Base-by-base conservation (phyloP, 2,888 invertebrate species). In the Eulithis testata region DNA sequence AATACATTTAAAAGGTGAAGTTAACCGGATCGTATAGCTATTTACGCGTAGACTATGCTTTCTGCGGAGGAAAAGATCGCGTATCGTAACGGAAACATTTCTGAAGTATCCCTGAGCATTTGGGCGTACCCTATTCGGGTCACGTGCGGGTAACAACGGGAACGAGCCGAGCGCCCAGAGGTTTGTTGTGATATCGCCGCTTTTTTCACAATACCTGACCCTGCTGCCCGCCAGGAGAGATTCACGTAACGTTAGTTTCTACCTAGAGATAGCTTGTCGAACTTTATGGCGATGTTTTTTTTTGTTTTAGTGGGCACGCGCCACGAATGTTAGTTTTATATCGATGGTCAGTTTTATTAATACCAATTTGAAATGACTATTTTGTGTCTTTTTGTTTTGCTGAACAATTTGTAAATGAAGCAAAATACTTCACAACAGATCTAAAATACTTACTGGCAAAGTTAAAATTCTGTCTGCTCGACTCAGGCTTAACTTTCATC, bases 181-280 rank as follows among this genome's bases (percentile, higher is more conserved):
- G 89, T 88, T 90, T 91, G 91, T 91, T 90, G 90, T 90, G 90
- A 90, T 91, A 91, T 88, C 88, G 84, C 82, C 79, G 81, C 84
- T 87, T 89, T 90, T 90, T 88, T 84, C 85, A 85, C 87, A 88
- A 88, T 89, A 89, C 89, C 90, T 89, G 91, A 90, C 87, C 89
- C 82, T 76, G 81, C 80, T 82, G 77, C 59, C 71, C 73, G 78
- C 78, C 74, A 78, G 75, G 82, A 84, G 85, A 87, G 89, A 87
- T 89, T 89, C 86, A 80, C 82, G 80, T 84, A 83, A 85, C 84
- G 83, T 83, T 84, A 78, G 80, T 79, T 82, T 76, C 78, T 79
- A 62, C 58, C 68, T 58, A 74, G 77, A 80, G 79, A 83, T 83
- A 81, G 79, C 81, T 81, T 77, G 71, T 74, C 75, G 73, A 79